Evolutionary conservation across 2,888 invertebrate species (phyloP), one percentile per base, ranked within the genome.

Genomic region (Thymelicus sylvestris): DNA sequence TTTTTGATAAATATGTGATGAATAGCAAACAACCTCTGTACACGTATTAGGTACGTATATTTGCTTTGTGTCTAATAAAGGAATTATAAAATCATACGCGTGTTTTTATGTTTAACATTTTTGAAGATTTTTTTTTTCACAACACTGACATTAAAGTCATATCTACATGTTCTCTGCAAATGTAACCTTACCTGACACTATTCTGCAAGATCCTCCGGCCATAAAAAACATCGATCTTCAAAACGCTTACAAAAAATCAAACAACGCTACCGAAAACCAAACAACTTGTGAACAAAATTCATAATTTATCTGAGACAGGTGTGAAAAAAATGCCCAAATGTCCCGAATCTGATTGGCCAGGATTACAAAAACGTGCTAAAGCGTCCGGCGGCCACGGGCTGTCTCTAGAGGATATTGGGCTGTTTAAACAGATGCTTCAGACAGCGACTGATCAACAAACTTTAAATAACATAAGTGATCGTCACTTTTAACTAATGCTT

Each of bases 371-470:
- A 65, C 24, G 7, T 55, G 39, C 7, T 41, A 12, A 44, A 8
- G 19, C 64, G 48, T 64, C 64, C 64, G 64, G 48, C 13, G 12
- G 7, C 39, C 48, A n/a, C 48, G 52, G 41, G 65, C 65, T 41
- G 65, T 65, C 65, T 38, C 52, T 41, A 7, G 55, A 41, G 55
- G 39, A 39, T 55, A 65, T 48, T 48, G 13, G 38, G 39, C 13
- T 55, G 65, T 65, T 65, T 41, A 65, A 7, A 65, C 65, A 65
- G 41, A 65, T 65, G 65, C 19, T 12, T 2, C 7, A 31, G 31
- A n/a, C 38, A 64, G 50, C 59, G 12, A 12, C 12, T 12, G 44
- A 44, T 44, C 44, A 12, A 6, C 15, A 15, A 15, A 24, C 55
- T 12, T 24, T 31, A 24, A 24, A 55, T 55, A 55, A 55, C 24